phyloP scores from a whole-genome alignment of 2,888 invertebrate genomes.

The Orthosia gothica region DNA sequence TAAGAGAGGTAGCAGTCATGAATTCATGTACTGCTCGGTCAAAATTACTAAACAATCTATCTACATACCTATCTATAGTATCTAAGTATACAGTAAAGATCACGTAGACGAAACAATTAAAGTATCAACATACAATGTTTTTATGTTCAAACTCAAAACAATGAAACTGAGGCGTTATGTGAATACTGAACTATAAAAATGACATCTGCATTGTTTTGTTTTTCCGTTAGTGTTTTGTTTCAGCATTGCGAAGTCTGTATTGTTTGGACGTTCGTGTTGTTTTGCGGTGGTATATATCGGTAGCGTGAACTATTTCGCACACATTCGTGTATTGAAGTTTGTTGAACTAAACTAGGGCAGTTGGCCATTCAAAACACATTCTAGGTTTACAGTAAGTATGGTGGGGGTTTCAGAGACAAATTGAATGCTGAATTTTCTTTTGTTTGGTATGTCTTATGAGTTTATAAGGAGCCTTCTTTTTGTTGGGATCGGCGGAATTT shows the following conservation, averaged over 20 bases:
- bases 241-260: constrained; percentile 20
- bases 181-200: constrained; percentile 50
- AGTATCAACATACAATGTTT: constrained; percentile 11
- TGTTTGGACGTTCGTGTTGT: constrained; percentile 36
- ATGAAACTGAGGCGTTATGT: constrained; percentile 39
- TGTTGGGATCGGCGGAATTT: too few relatives aligned
- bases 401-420: too few relatives aligned
- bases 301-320: constrained; percentile 9
- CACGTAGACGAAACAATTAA: constrained; percentile 12
- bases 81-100: constrained; percentile 8
- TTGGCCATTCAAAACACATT: not conserved
- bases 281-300: constrained; percentile 10
- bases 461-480: too few relatives aligned
- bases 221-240: constrained; percentile 56
- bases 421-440: too few relatives aligned
- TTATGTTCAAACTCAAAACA: constrained; percentile 36
- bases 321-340: constrained; percentile 6
- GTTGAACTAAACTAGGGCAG: not conserved
- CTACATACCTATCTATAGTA: not conserved
- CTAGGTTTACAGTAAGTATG: not conserved
- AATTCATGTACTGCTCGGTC: not conserved
- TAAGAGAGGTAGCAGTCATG: not conserved
- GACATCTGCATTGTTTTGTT: constrained; percentile 51
- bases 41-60: too few relatives aligned
- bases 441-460: too few relatives aligned